phyloP scores from a whole-genome alignment of 2,888 invertebrate genomes.

The Idaea biselata region DNA sequence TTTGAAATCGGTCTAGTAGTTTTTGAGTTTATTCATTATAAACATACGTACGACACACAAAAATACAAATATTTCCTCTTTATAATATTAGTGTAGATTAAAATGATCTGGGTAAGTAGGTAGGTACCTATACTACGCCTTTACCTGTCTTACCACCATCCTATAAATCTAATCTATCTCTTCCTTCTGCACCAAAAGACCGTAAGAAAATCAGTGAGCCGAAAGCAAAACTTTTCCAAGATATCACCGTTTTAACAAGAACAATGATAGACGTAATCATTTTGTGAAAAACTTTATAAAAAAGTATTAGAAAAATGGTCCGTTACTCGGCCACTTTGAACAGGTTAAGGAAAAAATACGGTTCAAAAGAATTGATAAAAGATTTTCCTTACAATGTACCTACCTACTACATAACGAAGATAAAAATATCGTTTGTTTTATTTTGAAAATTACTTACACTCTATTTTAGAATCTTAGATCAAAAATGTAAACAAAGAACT shows the following conservation, averaged over 20 bases:
- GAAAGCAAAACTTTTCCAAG: conserved; percentile 1
- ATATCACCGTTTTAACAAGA: neutral
- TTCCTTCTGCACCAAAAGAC: conserved; percentile 11
- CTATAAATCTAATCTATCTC: conserved; percentile 18
- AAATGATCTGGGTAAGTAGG: too few relatives aligned
- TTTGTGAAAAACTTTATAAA: neutral
- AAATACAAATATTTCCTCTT: too few relatives aligned
- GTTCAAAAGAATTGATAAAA: neutral
- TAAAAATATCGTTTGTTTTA: neutral
- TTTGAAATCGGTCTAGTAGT: too few relatives aligned
- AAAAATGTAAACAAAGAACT: too few relatives aligned
- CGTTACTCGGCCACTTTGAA: neutral
- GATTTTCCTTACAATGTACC: neutral
- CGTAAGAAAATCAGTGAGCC: conserved; percentile 1
- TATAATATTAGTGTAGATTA: too few relatives aligned
- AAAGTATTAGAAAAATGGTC: neutral
- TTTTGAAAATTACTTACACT: neutral
- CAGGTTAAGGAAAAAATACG: neutral
- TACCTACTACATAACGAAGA: neutral
- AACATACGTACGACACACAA: too few relatives aligned
- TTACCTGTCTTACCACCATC: too few relatives aligned
- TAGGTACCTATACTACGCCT: neutral
- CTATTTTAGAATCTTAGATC: too few relatives aligned
- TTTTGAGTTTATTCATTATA: too few relatives aligned
- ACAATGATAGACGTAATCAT: neutral